These are phyloP conservation scores for Agrotis clavis DNA, from an alignment of 2,888 invertebrate species.

Conservation along the genomic window DNA sequence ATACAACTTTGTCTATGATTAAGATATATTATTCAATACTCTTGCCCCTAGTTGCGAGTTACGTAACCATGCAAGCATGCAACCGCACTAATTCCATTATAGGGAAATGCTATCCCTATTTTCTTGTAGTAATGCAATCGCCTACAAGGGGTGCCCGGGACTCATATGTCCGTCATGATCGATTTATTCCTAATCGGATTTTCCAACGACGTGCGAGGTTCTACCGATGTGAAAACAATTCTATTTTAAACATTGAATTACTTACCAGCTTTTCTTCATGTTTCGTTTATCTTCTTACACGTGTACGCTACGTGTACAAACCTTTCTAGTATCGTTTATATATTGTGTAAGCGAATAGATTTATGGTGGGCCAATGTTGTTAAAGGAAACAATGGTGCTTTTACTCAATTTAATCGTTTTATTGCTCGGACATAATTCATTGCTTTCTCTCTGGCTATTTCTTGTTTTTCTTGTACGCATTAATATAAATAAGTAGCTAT, in stretches of 20 bases:
- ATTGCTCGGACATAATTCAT: slow-evolving; percentile 68
- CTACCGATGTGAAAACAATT: slow-evolving; percentile 55
- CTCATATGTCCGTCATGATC: slow-evolving; percentile 56
- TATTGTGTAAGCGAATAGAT: slow-evolving; percentile 38
- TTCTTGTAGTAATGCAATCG: slow-evolving; percentile 61
- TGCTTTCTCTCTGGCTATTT: slow-evolving; percentile 43
- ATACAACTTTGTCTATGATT: slow-evolving; percentile 35
- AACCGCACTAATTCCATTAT: slow-evolving; percentile 64
- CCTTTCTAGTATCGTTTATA: slow-evolving; percentile 25
- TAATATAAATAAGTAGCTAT: slow-evolving; percentile 44
- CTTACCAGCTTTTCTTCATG: slow-evolving; percentile 32
- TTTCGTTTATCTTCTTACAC: slow-evolving; percentile 23
- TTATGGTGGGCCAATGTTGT: slow-evolving; percentile 66
- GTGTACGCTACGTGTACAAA: slow-evolving; percentile 13
- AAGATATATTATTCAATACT: slow-evolving; percentile 47
- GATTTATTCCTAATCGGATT: slow-evolving; percentile 67
- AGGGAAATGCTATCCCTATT: slow-evolving; percentile 59
- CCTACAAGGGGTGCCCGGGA: slow-evolving; percentile 45
- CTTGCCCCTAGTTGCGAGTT: slow-evolving; percentile 28
- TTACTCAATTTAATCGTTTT: slow-evolving; percentile 75
- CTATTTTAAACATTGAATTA: slow-evolving; percentile 56
- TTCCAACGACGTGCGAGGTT: slow-evolving; percentile 54
- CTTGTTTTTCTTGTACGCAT: slow-evolving; percentile 46
- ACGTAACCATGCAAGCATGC: slow-evolving; percentile 45
- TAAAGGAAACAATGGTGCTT: slow-evolving; percentile 68